Base-by-base conservation (phyloP, 2,797 vertebrate genomes). In the Otus scops region DNA sequence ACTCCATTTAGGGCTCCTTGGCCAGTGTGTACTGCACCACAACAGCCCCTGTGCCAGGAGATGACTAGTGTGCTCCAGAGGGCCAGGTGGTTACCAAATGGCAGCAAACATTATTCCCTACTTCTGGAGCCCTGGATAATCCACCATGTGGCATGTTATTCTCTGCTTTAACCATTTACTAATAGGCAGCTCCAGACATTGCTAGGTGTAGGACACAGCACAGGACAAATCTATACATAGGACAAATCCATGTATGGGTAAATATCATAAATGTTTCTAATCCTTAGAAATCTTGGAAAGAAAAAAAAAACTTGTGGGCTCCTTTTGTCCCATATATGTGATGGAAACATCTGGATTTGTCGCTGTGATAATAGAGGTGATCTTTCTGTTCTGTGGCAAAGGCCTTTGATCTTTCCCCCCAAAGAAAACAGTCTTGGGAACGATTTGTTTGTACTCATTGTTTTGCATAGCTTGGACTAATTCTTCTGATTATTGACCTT, bases 51-150 rank as follows among this genome's bases (percentile, higher is more conserved):
- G 28, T 60, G n/a, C 28, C 2, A 11, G 50, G 64, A 88, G 54
- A 56, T 4, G 19, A 32, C 28, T 23, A 60, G 48, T 9, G 4
- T 51, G 38, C 38, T 85, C 53, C 78, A 85, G 28, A 32, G 38
- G 36, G 48, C 85, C 81, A 92, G 64, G 56, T 91, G 80, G 68
- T 71, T 74, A 80, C 60, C 75, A 91, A 94, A 86, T 75, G 90
- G 53, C 69, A 85, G 64, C 45, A 87, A 60, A 69, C 7, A n/a
- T 41, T 26, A 30, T n/a, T 70, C 57, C 30, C 50, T 38, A 8
- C 36, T 86, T 51, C 54, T 86, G 61, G 19, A 92, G 18, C 18
- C 38, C 48, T 45, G 69, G 22, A 34, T 48, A 90, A 79, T 36
- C 36, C 43, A 63, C 27, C 22, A 88, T 43, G 41, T 43, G 24